Conservation (phyloP, 2,797 vertebrate species). For the Danio jaintianensis region DNA sequence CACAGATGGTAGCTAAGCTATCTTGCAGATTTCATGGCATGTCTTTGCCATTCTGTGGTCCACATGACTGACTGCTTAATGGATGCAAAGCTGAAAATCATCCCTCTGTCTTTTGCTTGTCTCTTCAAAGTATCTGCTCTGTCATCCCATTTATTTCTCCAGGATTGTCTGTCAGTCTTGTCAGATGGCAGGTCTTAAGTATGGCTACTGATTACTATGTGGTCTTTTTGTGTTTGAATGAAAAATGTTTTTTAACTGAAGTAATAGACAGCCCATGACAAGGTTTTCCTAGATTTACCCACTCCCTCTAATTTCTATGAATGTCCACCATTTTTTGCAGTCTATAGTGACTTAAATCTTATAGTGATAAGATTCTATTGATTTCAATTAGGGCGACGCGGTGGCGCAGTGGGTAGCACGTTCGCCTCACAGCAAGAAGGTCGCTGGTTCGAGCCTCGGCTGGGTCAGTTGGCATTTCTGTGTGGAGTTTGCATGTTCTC, state of each 20-base stretch:
- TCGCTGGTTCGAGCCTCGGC: too few relatives aligned
- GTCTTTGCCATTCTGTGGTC: constrained; percentile 43
- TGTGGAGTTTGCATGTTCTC: too few relatives aligned
- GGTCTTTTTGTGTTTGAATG: constrained; percentile 10
- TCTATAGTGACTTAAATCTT: too few relatives aligned
- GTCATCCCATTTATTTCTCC: constrained; percentile 20
- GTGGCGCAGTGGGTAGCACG: too few relatives aligned
- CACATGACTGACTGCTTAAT: constrained; percentile 51
- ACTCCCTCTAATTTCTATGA: background rate
- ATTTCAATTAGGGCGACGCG: too few relatives aligned
- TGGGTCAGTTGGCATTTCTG: too few relatives aligned
- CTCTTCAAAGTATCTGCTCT: constrained; percentile 24
- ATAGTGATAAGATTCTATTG: too few relatives aligned
- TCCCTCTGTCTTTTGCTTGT: constrained; percentile 46
- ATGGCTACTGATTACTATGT: constrained; percentile 32
- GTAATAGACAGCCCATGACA: constrained; percentile 18
- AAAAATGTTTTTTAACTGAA: constrained; percentile 6
- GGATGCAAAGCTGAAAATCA: constrained; percentile 55
- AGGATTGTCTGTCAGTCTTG: constrained; percentile 21
- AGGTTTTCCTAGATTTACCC: background rate
- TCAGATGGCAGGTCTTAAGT: constrained; percentile 25
- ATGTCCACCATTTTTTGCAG: background rate
- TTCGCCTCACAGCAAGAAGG: too few relatives aligned
- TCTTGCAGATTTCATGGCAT: constrained; percentile 50
- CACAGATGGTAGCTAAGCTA: constrained; percentile 54